These are phyloP conservation scores for Stylophora pistillata DNA, from an alignment of 64 coral and sea anemone species.

Conservation along the genomic window DNA sequence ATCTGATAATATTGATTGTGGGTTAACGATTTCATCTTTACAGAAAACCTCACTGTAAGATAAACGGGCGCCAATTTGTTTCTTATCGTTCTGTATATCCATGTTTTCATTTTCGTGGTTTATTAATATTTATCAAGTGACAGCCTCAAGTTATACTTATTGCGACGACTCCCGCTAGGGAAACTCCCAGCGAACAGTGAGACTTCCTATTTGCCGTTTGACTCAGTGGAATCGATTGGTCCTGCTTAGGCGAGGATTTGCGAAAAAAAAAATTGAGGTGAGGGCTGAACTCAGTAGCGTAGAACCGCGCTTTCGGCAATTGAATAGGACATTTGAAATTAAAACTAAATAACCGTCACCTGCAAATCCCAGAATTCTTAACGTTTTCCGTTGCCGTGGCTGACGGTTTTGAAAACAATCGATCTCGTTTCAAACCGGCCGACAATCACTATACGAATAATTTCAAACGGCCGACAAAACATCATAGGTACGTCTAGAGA, in stretches of 20 bases:
- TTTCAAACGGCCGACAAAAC: too few relatives aligned
- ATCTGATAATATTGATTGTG: not conserved
- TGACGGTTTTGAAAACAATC: conserved; percentile 14
- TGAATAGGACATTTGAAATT: conserved; percentile 19
- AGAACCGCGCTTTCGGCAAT: not conserved
- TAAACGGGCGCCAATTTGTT: not conserved
- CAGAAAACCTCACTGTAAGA: not conserved
- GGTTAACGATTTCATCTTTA: not conserved
- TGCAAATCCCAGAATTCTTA: conserved; percentile 32
- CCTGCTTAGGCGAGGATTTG: too few relatives aligned
- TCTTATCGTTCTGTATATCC: not conserved
- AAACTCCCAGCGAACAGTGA: too few relatives aligned
- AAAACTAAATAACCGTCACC: conserved; percentile 18
- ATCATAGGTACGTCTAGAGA: too few relatives aligned
- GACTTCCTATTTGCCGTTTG: too few relatives aligned
- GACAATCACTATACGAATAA: not conserved
- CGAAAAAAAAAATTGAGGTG: too few relatives aligned
- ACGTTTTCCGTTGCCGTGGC: not conserved
- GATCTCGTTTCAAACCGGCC: not conserved
- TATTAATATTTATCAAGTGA: conserved; percentile 10
- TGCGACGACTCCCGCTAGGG: too few relatives aligned
- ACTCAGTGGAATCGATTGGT: too few relatives aligned
- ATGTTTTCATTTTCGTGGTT: not conserved
- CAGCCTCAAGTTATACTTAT: too few relatives aligned
- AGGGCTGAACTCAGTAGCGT: too few relatives aligned